phyloP scores from a whole-genome alignment of 2,113 vertebrate genomes.

The Macrotus californicus region DNA sequence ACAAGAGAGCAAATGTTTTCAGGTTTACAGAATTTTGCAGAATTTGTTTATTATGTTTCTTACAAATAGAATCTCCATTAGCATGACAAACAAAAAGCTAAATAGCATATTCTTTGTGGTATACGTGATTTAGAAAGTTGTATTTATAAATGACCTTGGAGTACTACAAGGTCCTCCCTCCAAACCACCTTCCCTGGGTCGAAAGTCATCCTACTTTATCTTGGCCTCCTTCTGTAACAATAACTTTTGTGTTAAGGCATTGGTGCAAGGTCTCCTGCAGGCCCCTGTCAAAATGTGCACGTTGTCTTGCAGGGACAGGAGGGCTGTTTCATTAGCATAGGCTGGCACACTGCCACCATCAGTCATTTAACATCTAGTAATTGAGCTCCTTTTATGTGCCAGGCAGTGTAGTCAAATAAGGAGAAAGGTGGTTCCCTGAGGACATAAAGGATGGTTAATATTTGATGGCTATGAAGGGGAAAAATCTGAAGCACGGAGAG shows the following conservation, averaged over 20 bases:
- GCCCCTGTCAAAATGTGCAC: background rate
- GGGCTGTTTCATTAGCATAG: constrained; percentile 17
- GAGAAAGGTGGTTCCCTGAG: constrained; percentile 12
- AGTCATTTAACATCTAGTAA: constrained; percentile 38
- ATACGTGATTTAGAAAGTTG: constrained; percentile 12
- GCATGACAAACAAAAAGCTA: constrained; percentile 41
- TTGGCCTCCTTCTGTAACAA: background rate
- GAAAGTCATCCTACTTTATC: background rate
- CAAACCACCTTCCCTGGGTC: background rate
- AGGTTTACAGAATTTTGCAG: background rate
- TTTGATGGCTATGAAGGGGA: background rate
- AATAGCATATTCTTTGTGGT: constrained; percentile 10
- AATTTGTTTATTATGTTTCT: constrained; percentile 46
- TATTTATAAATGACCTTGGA: constrained; percentile 31
- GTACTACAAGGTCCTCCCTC: background rate
- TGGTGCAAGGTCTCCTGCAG: background rate
- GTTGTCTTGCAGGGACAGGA: background rate
- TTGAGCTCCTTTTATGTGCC: constrained; percentile 38
- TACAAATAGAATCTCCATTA: constrained; percentile 33
- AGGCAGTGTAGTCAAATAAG: constrained; percentile 45
- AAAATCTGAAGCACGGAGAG: background rate
- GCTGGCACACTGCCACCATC: constrained; percentile 42
- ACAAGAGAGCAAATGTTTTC: background rate
- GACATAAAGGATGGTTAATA: constrained; percentile 33
- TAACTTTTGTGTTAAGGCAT: background rate